These are phyloP conservation scores for Macroteleia sp. DNA, from an alignment of 2,888 invertebrate genomes.

Conservation along the genomic window DNA sequence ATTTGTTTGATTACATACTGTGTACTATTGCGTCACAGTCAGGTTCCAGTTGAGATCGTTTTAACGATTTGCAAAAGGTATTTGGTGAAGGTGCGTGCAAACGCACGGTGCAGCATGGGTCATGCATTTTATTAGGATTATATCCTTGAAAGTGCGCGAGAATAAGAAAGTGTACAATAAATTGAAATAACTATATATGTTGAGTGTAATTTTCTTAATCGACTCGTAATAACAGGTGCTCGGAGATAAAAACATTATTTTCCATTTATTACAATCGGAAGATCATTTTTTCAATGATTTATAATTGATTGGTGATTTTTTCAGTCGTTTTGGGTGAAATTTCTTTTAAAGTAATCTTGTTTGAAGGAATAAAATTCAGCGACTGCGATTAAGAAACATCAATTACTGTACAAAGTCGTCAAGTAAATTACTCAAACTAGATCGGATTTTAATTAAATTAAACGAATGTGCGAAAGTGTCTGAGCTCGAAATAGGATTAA, in stretches of 20 bases:
- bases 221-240: too few species aligned
- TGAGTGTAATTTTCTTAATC: too few species aligned
- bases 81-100: conserved; percentile 43
- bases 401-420: conserved; percentile 34
- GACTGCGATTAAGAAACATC: conserved; percentile 40
- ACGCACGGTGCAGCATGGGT: conserved; percentile 13
- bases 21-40: conserved; percentile 41
- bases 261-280: too few species aligned
- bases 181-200: too few species aligned
- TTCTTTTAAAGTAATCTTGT: conserved; percentile 14
- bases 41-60: conserved; percentile 32
- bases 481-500: background rate
- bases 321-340: too few species aligned
- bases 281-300: too few species aligned
- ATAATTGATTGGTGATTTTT: too few species aligned
- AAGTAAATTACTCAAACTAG: conserved; percentile 47
- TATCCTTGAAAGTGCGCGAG: conserved; percentile 48
- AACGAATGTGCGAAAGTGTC: conserved; percentile 36
- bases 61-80: conserved; percentile 38
- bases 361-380: conserved; percentile 23
- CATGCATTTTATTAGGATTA: conserved; percentile 41
- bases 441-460: conserved; percentile 47
- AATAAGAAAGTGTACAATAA: too few species aligned
- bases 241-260: too few species aligned
- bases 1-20: too few species aligned